Base-by-base conservation (phyloP, 2,113 vertebrate species). In the Myotis yumanensis region DNA sequence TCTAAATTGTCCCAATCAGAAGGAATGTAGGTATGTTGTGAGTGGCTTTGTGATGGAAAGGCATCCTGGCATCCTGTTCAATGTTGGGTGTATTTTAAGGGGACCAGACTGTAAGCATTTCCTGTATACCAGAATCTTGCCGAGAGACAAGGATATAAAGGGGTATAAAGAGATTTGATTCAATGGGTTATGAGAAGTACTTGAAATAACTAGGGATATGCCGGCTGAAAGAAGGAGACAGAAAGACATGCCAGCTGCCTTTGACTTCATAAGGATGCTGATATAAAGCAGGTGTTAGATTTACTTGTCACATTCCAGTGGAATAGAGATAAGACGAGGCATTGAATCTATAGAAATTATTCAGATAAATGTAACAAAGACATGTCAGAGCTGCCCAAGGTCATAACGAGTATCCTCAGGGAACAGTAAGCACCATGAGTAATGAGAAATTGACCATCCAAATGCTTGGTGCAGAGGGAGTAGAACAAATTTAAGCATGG, bases 221-320 rank as follows among this genome's bases (percentile, higher is more conserved):
- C n/a, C 35, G 71, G n/a, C 43, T 23, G n/a, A 72, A 68, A 25
- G 48, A 89, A 46, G 37, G 52, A 79, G 52, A 77, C 25, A 51
- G 0, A 30, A 77, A 35, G 85, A 62, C 35, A 79, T 0, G 1
- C 8, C 17, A 11, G 30, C 23, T 28, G 14, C 23, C 23, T 84
- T 92, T 62, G 48, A 40, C 68, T 22, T 71, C 20, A 43, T 82
- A n/a, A 59, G 7, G 28, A 62, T 9, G 5, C 15, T 18, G 25
- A 43, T 2, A 59, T 7, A 15, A 14, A 59, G 1, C 6, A 25
- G 0, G 14, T 64, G 0, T 46, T 22, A 64, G 11, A 43, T 43
- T 46, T 28, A 43, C 54, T 35, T 46, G 51, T 22, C 40, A 62
- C 37, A 6, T 37, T 30, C 68, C 14, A 46, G 66, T 32, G 12